Percentiles rank a stretch among this genome's conserved stretches.
Conservation (phyloP, 2,113 vertebrate genomes). For the Xiphias gladius region DNA sequence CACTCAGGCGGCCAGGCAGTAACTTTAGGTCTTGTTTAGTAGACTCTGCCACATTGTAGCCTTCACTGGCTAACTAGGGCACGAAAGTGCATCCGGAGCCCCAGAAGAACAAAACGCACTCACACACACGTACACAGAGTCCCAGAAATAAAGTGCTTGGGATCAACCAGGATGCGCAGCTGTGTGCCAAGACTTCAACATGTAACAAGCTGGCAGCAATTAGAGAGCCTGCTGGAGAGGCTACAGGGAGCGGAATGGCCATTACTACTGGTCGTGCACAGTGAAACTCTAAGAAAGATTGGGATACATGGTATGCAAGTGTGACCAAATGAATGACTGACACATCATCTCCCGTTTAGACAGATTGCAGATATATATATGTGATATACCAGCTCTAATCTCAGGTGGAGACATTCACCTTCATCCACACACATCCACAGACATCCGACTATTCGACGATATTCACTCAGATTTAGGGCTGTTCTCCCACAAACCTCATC, state of each 20-base stretch:
- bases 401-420: not conserved
- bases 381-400: not conserved
- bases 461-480: constrained; percentile 21
- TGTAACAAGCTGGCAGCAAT: constrained; percentile 65
- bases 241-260: constrained; percentile 20
- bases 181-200: constrained; percentile 68
- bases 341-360: not conserved
- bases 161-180: constrained; percentile 64
- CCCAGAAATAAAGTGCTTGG: constrained; percentile 49
- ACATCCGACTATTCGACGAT: not conserved
- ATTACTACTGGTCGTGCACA: constrained; percentile 23
- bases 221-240: constrained; percentile 49
- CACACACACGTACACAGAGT: constrained; percentile 20
- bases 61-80: constrained; percentile 56
- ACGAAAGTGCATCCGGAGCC: constrained; percentile 40
- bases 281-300: not conserved
- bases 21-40: constrained; percentile 27
- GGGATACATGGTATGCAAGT: not conserved
- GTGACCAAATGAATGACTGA: not conserved
- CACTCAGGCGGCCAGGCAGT: constrained; percentile 7
- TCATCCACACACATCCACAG: no score
- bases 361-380: not conserved
- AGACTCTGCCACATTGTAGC: constrained; percentile 26
- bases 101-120: constrained; percentile 20
- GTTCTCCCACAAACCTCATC: constrained; percentile 34